These are phyloP conservation scores for Pteronotus mesoamericanus DNA, from an alignment of 2,797 vertebrate genomes.

Conservation along the genomic window DNA sequence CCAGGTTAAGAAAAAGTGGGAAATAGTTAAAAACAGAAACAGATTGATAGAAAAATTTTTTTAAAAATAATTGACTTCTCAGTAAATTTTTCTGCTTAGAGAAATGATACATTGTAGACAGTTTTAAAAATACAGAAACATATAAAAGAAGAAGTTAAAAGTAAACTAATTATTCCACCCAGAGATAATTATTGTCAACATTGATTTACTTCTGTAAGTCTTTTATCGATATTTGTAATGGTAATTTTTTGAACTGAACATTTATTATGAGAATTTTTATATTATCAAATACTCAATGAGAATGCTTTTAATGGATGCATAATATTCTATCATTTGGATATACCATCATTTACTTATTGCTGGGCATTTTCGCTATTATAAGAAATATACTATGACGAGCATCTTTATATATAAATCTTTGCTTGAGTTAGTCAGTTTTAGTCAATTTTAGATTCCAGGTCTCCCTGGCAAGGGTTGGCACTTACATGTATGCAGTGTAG, in stretches of 20 bases:
- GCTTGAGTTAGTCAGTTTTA: conserved; percentile 41
- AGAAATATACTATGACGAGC: not conserved
- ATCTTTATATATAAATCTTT: conserved; percentile 24
- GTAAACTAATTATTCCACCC: not conserved
- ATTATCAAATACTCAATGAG: conserved; percentile 9
- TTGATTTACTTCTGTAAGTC: not conserved
- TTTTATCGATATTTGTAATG: conserved; percentile 16
- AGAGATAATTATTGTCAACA: not conserved
- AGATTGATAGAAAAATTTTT: not conserved
- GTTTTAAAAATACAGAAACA: conserved; percentile 4
- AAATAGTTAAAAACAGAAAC: not conserved
- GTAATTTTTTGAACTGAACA: not conserved
- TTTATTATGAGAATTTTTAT: conserved; percentile 26
- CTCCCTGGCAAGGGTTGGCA: conserved; percentile 22
- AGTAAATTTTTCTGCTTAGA: not conserved
- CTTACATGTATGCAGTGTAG: conserved; percentile 17
- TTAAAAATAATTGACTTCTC: not conserved
- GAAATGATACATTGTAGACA: not conserved
- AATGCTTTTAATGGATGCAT: conserved; percentile 13
- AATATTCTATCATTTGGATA: not conserved
- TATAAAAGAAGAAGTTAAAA: not conserved
- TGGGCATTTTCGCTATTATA: conserved; percentile 28
- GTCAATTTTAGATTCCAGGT: conserved; percentile 14
- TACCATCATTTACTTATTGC: not conserved
- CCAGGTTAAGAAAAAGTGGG: not conserved